Evolutionary conservation across 2,113 vertebrate genomes (phyloP).

Genomic region (Leucoraja erinaceus): DNA sequence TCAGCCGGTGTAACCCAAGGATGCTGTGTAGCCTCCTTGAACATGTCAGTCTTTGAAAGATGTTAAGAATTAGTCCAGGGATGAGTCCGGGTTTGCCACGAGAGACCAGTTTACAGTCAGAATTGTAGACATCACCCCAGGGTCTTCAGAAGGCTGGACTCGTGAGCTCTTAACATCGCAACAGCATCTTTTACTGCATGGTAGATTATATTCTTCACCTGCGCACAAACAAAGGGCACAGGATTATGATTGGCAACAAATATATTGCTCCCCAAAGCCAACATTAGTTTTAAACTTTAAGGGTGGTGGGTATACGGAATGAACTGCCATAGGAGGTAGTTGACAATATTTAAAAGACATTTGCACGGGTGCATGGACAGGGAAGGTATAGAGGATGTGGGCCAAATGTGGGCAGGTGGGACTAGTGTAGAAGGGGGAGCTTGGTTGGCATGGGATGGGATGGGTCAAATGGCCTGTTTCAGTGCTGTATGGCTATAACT

Average conservation of each 20-base stretch:
- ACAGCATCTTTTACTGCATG: conserved; percentile 70
- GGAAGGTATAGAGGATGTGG: no score
- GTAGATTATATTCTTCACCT: conserved; percentile 75
- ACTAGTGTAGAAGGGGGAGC: no score
- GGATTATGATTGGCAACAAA: background rate
- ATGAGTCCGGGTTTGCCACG: background rate
- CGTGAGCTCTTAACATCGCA: conserved; percentile 62
- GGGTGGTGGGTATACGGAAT: no score
- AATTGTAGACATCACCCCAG: conserved; percentile 35
- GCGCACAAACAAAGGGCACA: background rate
- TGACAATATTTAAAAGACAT: no score
- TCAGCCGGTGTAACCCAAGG: background rate
- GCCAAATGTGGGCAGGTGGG: no score
- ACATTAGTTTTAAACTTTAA: no score
- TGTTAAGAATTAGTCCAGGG: background rate
- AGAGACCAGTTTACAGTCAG: background rate
- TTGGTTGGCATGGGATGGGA: no score
- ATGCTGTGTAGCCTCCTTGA: background rate
- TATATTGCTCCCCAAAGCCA: background rate
- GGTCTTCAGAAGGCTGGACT: conserved; percentile 56
- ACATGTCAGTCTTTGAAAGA: background rate
- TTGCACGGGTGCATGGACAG: no score
- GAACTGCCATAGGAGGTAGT: no score
- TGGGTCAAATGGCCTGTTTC: no score
- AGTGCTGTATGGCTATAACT: no score